These are phyloP conservation scores for Craterocephalus amniculus DNA, from an alignment of 2,797 vertebrate species.

Conservation along the genomic window DNA sequence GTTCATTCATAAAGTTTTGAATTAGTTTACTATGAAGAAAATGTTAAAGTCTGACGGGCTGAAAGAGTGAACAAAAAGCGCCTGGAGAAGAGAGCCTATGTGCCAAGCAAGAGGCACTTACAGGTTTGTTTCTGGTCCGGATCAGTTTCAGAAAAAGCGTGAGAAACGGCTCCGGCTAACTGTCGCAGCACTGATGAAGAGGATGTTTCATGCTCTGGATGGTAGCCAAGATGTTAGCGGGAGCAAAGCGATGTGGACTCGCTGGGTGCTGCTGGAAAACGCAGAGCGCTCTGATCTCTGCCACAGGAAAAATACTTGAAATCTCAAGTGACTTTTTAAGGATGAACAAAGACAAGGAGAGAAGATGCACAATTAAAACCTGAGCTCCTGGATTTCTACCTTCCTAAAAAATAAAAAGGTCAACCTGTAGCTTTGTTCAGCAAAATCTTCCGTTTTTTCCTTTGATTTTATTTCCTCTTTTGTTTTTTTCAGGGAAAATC, in stretches of 20 bases:
- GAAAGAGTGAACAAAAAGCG: not conserved
- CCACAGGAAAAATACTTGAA: not conserved
- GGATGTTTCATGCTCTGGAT: not conserved
- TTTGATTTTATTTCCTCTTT: too few species aligned
- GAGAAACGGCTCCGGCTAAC: not conserved
- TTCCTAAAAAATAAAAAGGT: not conserved
- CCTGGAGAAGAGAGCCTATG: not conserved
- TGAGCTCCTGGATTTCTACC: not conserved
- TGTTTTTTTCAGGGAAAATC: constrained; percentile 30
- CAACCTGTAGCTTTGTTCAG: not conserved
- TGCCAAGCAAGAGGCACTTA: not conserved
- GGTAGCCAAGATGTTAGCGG: not conserved
- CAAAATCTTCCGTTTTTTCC: not conserved
- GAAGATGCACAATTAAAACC: not conserved
- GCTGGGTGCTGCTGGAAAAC: not conserved
- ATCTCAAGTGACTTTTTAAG: not conserved
- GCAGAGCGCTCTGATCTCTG: not conserved
- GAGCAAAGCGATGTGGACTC: not conserved
- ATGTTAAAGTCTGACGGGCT: not conserved
- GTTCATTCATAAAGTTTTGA: too few species aligned
- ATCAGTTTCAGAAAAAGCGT: too few species aligned
- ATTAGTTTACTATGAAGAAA: too few species aligned
- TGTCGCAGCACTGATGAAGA: not conserved
- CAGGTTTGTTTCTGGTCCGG: too few species aligned
- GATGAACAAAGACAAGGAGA: not conserved